A percentile compares a stretch with the other conserved stretches of the same genome.
Evolutionary conservation across 1,140 invertebrate species (phyloP).

Genomic region (Riptortus pedestris): DNA sequence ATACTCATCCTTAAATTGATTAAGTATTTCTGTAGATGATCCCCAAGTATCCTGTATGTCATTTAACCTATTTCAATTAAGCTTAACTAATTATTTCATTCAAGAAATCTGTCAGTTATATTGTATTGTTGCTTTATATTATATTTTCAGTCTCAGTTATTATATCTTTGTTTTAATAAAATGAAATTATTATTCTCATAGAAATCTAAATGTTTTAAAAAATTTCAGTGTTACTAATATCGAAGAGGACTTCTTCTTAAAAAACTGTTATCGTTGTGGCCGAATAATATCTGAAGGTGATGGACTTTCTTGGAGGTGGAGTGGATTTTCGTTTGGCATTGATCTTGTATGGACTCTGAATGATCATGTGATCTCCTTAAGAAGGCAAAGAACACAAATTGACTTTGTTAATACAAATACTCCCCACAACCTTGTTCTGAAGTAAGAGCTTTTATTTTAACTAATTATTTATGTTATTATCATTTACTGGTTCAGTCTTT

Average conservation of each 20-base stretch:
- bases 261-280: conserved; percentile 26
- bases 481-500: background rate
- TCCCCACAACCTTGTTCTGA: conserved; percentile 4
- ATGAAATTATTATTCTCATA: no score
- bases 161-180: no score
- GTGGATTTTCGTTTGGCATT: conserved; percentile 28
- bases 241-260: conserved; percentile 22
- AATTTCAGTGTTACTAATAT: conserved; percentile 21
- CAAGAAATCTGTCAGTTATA: no score
- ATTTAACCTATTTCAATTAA: no score
- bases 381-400: conserved; percentile 17
- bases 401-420: background rate
- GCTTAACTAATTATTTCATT: no score
- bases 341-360: conserved; percentile 29
- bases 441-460: background rate
- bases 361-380: conserved; percentile 22
- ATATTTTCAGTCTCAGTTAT: no score
- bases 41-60: no score
- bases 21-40: no score
- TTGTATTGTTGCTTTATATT: no score
- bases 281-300: conserved; percentile 21
- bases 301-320: conserved; percentile 30
- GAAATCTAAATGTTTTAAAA: no score
- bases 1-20: no score
- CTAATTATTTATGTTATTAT: background rate